Evolutionary conservation across 2,797 vertebrate species (phyloP).

Genomic region (Coluber constrictor): DNA sequence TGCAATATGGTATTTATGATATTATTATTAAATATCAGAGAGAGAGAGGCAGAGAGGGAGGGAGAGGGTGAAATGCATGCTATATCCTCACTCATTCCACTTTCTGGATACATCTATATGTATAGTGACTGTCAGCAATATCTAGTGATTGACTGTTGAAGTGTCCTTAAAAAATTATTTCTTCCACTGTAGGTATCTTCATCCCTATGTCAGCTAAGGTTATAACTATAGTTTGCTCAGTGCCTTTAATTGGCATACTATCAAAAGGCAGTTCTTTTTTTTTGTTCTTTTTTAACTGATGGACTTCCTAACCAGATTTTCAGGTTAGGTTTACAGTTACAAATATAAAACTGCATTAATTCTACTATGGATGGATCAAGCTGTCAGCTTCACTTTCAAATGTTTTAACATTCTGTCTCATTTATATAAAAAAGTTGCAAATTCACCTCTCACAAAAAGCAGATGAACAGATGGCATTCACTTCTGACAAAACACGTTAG

Average conservation of each 20-base stretch:
- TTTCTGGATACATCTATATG: neutral
- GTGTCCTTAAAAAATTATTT: constrained; percentile 57
- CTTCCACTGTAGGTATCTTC: constrained; percentile 21
- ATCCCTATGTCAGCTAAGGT: constrained; percentile 27
- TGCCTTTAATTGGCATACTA: constrained; percentile 47
- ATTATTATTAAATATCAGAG: constrained; percentile 53
- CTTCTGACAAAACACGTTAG: neutral
- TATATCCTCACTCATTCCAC: neutral
- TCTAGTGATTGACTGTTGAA: constrained; percentile 43
- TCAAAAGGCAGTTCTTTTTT: neutral
- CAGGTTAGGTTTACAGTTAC: neutral
- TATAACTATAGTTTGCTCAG: constrained; percentile 11
- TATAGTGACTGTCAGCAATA: constrained; percentile 45
- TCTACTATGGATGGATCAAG: neutral
- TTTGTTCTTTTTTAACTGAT: constrained; percentile 18
- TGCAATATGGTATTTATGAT: constrained; percentile 51
- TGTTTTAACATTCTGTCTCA: neutral
- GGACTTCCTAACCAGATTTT: neutral
- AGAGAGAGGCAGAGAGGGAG: neutral
- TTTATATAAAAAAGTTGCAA: neutral
- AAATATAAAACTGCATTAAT: neutral
- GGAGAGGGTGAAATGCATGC: neutral
- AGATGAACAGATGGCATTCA: neutral
- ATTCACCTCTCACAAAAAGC: neutral
- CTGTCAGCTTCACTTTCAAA: neutral